Base-by-base conservation (phyloP, 2,888 invertebrate species). In the Drosophila mercatorum region DNA sequence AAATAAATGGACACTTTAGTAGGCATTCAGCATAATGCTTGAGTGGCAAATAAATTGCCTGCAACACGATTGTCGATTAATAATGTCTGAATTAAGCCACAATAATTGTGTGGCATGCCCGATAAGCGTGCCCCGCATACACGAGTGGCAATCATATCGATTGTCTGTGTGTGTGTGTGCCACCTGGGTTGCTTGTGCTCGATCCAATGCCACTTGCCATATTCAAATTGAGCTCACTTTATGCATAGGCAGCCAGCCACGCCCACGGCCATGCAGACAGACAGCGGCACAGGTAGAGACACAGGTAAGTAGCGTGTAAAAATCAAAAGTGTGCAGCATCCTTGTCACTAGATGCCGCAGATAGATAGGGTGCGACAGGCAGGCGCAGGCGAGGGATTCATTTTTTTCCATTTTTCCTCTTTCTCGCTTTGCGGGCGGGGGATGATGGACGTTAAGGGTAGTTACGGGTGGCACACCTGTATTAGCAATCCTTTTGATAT, bases 401-500 rank as follows among this genome's bases (percentile, higher is more conserved):
- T 26, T 38, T 52, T 34, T 36, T 22, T 47, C 22, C 11, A 34
- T 38, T 52, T 52, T 22, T 36, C 31, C 22, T 52, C 4, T 52
- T n/a, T n/a, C 28, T 5, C 28, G 5, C 28, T 11, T 51, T 22
- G 22, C 1, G 36, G 36, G 12, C 5, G 43, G 6, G 22, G 0
- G 2, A 22, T 17, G 46, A 4, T 43, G 57, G 40, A 17, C n/a
- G 62, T 49, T 55, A 22, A 41, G 41, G 49, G 61, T 60, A 58
- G 43, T 47, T 14, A 52, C 34, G 51, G 55, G 22, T n/a, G 17
- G 46, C 53, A 43, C 51, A 69, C 78, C 63, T 75, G 75, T 75
- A 75, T 80, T 78, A 78, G 73, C 83, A 86, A 86, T 82, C 80
- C 82, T 83, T 84, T 84, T 84, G 80, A 86, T 79, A 79, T 77